A percentile compares a stretch with the other conserved stretches of the same genome.
Evolutionary conservation across 2,888 invertebrate genomes (phyloP).

Genomic region (Micropterix aruncella): DNA sequence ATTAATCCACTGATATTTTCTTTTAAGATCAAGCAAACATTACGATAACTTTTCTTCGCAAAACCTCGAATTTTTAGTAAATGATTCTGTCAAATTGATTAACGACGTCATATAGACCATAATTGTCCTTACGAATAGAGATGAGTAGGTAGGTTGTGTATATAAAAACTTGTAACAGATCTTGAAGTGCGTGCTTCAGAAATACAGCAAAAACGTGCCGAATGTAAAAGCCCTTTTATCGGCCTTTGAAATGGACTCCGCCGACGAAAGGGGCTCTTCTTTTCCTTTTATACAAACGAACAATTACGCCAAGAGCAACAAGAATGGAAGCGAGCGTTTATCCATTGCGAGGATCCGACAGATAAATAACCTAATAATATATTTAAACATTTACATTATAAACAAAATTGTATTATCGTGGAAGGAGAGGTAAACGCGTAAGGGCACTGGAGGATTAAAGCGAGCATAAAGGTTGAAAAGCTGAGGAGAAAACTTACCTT

Average conservation of each 20-base stretch:
- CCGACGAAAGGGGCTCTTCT: background rate
- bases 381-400: background rate
- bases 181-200: background rate
- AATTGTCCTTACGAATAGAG: too few relatives aligned
- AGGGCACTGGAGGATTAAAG: background rate
- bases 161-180: too few relatives aligned
- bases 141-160: too few relatives aligned
- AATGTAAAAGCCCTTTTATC: background rate
- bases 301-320: too few relatives aligned
- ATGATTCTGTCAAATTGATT: too few relatives aligned
- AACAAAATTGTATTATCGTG: background rate
- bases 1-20: too few relatives aligned
- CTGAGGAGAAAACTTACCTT: background rate
- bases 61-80: too few relatives aligned
- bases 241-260: background rate
- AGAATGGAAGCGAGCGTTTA: too few relatives aligned
- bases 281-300: too few relatives aligned
- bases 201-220: background rate
- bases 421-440: background rate
- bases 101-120: too few relatives aligned
- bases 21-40: too few relatives aligned
- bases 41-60: too few relatives aligned
- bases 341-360: background rate
- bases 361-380: background rate
- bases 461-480: background rate